A percentile compares a stretch with the other conserved stretches of the same genome.
Conservation (phyloP, 2,113 vertebrate species). For the Brevimyrus niger region DNA sequence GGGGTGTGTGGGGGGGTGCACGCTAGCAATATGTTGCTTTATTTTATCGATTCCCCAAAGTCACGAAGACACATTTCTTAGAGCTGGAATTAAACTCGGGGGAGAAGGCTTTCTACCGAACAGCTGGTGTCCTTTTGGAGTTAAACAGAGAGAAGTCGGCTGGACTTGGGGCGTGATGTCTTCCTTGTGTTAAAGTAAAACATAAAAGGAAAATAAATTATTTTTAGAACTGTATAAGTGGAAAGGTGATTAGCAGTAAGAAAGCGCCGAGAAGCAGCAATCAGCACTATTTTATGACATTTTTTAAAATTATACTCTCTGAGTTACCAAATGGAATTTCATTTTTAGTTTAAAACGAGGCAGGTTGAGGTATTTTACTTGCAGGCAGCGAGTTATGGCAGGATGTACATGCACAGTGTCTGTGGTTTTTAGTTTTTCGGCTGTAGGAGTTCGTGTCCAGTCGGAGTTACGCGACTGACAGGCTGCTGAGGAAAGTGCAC, state of each 20-base stretch:
- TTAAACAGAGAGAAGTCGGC: neutral
- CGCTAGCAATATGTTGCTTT: neutral
- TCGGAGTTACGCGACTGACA: neutral
- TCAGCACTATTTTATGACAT: neutral
- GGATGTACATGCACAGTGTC: neutral
- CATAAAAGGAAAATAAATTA: neutral
- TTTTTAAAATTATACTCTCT: neutral
- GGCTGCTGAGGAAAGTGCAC: neutral
- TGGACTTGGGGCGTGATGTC: neutral
- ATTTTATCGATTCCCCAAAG: conserved; percentile 5
- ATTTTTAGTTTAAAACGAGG: neutral
- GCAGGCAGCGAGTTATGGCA: neutral
- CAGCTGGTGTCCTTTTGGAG: conserved; percentile 9
- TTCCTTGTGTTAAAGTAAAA: neutral
- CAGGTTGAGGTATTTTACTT: neutral
- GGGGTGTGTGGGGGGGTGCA: neutral
- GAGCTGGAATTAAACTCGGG: conserved; percentile 11
- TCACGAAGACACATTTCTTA: conserved; percentile 7
- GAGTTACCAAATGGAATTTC: neutral
- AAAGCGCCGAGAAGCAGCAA: neutral
- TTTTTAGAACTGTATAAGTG: neutral
- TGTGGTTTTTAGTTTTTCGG: neutral
- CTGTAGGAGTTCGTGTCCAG: neutral
- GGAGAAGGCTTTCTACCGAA: neutral
- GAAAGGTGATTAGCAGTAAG: neutral